phyloP scores from a whole-genome alignment of 2,888 invertebrate genomes.

The Polydrusus pterygomalis region DNA sequence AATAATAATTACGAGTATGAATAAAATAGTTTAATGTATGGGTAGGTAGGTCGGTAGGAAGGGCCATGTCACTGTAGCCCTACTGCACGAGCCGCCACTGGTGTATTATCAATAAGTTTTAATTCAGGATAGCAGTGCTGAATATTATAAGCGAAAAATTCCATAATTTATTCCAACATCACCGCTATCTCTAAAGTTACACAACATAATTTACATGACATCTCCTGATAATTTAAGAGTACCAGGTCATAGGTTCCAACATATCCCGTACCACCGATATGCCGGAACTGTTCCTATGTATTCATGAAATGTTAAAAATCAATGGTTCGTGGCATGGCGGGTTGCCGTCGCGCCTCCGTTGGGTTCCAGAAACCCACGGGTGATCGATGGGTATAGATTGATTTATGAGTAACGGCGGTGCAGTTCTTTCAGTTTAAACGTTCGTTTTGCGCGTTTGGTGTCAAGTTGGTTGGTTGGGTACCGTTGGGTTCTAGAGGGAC shows the following conservation, averaged over 20 bases:
- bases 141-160: no score
- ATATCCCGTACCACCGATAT: slow-evolving; percentile 29
- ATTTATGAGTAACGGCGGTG: slow-evolving; percentile 33
- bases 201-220: background rate
- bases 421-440: slow-evolving; percentile 12
- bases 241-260: slow-evolving; percentile 12
- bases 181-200: no score
- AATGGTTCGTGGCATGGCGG: slow-evolving; percentile 16
- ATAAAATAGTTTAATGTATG: no score
- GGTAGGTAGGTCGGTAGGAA: no score
- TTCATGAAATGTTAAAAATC: slow-evolving; percentile 37
- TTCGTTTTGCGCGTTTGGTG: slow-evolving; percentile 8
- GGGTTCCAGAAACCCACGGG: slow-evolving; percentile 38
- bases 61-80: no score
- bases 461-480: slow-evolving; percentile 4
- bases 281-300: slow-evolving; percentile 31
- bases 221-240: background rate
- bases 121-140: no score
- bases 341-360: slow-evolving; percentile 38
- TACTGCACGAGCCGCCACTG: no score
- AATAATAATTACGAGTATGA: no score
- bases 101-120: no score
- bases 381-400: slow-evolving; percentile 38
- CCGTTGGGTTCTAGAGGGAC: slow-evolving; percentile 6
- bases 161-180: background rate